Percentiles rank a stretch among this genome's conserved stretches.
Evolutionary conservation across 2,113 vertebrate genomes (phyloP).

Genomic region (Sisor rabdophorus): DNA sequence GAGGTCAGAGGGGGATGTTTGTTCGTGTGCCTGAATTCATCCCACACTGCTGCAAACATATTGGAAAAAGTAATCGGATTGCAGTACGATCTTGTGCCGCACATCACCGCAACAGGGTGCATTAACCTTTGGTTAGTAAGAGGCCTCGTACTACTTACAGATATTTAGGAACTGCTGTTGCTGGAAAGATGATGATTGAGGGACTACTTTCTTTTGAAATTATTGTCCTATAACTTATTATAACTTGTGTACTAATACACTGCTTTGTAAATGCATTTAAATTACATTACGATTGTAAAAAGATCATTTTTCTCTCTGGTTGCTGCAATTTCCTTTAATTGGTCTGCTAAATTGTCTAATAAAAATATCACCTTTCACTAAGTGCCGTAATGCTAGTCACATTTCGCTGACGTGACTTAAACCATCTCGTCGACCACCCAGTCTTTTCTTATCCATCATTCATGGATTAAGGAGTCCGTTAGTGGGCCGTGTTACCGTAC

Average conservation of each 20-base stretch:
- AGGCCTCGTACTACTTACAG: constrained; percentile 49
- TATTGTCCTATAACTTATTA: background rate
- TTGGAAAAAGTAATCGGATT: constrained; percentile 54
- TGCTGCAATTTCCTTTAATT: no score
- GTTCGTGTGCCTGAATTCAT: constrained; percentile 48
- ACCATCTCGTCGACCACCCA: constrained; percentile 6
- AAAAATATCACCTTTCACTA: background rate
- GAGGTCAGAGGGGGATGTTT: constrained; percentile 49
- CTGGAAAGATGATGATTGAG: background rate
- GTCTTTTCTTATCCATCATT: constrained; percentile 31
- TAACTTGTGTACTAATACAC: background rate
- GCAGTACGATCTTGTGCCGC: constrained; percentile 42
- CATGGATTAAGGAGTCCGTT: constrained; percentile 28
- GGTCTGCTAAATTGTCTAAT: background rate
- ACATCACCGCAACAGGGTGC: constrained; percentile 60
- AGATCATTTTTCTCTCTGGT: no score
- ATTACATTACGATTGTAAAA: background rate
- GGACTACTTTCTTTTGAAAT: background rate
- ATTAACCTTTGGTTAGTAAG: constrained; percentile 65
- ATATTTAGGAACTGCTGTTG: constrained; percentile 39
- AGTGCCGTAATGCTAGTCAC: background rate
- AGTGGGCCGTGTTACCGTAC: constrained; percentile 22
- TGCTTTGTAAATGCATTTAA: background rate
- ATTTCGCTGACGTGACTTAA: background rate
- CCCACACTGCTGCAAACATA: constrained; percentile 46